Evolutionary conservation across 2,113 vertebrate genomes (phyloP).

Genomic region (Odobenus rosmarus): DNA sequence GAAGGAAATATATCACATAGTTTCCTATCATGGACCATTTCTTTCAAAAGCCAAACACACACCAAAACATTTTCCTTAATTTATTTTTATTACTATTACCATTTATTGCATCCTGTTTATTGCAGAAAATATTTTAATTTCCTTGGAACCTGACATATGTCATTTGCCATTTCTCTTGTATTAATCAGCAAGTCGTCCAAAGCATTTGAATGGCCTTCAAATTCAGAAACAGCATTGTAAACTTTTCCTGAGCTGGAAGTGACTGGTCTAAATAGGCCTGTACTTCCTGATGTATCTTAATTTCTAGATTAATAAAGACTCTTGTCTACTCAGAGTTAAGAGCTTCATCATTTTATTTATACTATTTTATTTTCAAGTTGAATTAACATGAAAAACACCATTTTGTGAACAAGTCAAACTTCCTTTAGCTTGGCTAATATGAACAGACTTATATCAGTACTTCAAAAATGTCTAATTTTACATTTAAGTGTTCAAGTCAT

Average conservation of each 20-base stretch:
- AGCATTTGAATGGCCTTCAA: not conserved
- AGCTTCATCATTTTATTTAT: constrained; percentile 9
- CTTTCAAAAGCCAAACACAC: not conserved
- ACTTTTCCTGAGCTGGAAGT: not conserved
- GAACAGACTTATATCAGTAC: not conserved
- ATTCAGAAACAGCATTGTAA: not conserved
- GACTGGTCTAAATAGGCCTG: not conserved
- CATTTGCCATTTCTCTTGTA: not conserved
- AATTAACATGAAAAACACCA: not conserved
- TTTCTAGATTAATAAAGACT: not conserved
- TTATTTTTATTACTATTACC: not conserved
- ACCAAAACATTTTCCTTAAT: not conserved
- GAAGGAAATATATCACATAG: not conserved
- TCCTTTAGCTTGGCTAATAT: not conserved
- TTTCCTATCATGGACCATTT: not conserved
- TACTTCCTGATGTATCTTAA: not conserved
- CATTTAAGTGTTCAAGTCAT: not conserved
- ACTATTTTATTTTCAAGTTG: constrained; percentile 1
- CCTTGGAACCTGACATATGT: not conserved
- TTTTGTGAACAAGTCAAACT: not conserved
- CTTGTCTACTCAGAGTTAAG: not conserved
- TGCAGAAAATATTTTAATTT: constrained; percentile 23
- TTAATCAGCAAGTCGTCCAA: not conserved
- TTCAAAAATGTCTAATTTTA: not conserved
- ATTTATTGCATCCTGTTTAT: not conserved